Conservation (phyloP, 2,113 vertebrate species). For the Datnioides undecimradiatus region DNA sequence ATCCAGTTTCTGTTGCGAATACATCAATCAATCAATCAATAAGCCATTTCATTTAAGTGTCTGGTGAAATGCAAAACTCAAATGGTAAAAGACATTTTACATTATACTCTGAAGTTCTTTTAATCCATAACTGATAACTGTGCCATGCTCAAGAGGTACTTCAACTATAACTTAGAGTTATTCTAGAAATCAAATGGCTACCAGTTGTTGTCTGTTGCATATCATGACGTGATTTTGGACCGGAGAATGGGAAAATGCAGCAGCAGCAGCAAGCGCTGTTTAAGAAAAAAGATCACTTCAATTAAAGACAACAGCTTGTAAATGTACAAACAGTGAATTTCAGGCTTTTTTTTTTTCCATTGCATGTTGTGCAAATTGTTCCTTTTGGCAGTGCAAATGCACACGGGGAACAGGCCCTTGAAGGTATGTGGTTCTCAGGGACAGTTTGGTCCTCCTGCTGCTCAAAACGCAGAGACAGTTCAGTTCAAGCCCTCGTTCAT, state of each 20-base stretch:
- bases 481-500: background rate
- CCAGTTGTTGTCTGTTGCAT: slow-evolving; percentile 1
- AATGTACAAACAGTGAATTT: too few relatives aligned
- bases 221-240: background rate
- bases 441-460: too few relatives aligned
- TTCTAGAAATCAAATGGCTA: slow-evolving; percentile 5
- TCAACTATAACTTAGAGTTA: background rate
- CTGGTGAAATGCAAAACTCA: background rate
- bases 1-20: background rate
- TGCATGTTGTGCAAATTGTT: too few relatives aligned
- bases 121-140: slow-evolving; percentile 9
- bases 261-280: too few relatives aligned
- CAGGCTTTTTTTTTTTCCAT: too few relatives aligned
- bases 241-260: too few relatives aligned
- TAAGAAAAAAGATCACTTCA: too few relatives aligned
- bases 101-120: slow-evolving; percentile 4
- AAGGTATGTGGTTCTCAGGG: too few relatives aligned
- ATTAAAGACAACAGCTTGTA: too few relatives aligned
- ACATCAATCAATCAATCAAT: background rate
- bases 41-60: slow-evolving; percentile 14
- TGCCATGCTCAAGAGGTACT: background rate
- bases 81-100: background rate
- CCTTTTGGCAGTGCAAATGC: too few relatives aligned
- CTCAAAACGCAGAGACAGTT: background rate
- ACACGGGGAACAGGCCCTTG: too few relatives aligned